These are phyloP conservation scores for Drosophila tanythrix DNA, from an alignment of 2,888 invertebrate genomes.

Conservation along the genomic window DNA sequence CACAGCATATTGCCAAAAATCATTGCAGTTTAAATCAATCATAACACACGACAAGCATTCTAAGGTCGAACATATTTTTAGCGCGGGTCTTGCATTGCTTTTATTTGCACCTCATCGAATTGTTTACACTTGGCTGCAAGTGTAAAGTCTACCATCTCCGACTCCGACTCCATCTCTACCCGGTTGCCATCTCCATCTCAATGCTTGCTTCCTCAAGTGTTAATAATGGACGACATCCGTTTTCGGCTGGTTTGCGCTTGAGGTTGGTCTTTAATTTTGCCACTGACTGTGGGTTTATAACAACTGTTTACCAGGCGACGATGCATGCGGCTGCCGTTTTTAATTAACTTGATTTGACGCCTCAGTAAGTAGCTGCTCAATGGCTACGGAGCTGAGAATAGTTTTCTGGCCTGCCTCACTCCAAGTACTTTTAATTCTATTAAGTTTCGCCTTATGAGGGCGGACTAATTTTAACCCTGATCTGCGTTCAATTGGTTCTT, in stretches of 20 bases:
- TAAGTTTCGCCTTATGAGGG: constrained; percentile 48
- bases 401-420: constrained; percentile 36
- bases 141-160: constrained; percentile 55
- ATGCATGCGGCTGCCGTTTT: constrained; percentile 61
- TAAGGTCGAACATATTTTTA: constrained; percentile 42
- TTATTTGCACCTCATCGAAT: constrained; percentile 73
- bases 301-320: constrained; percentile 5
- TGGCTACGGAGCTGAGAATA: constrained; percentile 32
- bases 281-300: constrained; percentile 14
- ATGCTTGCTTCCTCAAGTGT: constrained; percentile 69
- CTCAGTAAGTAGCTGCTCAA: constrained; percentile 72
- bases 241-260: constrained; percentile 39
- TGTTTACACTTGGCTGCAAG: constrained; percentile 79
- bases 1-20: constrained; percentile 66
- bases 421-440: constrained; percentile 64
- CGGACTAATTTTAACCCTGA: constrained; percentile 32
- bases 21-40: constrained; percentile 57
- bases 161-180: neutral
- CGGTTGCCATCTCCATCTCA: constrained; percentile 38
- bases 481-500: constrained; percentile 41
- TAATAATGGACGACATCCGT: constrained; percentile 83
- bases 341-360: constrained; percentile 84
- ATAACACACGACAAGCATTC: constrained; percentile 41
- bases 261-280: constrained; percentile 1
- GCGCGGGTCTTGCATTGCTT: constrained; percentile 67